Evolutionary conservation across 2,797 vertebrate genomes (phyloP).

Genomic region (Paedocypris micromegethes): DNA sequence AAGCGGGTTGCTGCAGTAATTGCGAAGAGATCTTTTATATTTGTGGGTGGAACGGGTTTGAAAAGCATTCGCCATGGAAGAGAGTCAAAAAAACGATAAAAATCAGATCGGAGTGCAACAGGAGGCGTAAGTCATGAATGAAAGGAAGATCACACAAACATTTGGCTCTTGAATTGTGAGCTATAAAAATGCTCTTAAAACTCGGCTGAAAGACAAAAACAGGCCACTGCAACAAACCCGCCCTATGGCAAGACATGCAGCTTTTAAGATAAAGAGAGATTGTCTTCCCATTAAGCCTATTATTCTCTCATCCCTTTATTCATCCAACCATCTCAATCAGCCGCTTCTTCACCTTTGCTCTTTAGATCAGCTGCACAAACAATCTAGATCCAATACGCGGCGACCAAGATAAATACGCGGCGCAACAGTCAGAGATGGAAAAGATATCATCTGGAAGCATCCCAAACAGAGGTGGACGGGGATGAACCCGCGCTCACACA

Average conservation of each 20-base stretch:
- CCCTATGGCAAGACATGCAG: slow-evolving; percentile 17
- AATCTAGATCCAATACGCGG: slow-evolving; percentile 22
- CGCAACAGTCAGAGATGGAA: slow-evolving; percentile 30
- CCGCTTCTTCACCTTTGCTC: slow-evolving; percentile 35
- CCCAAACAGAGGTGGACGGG: slow-evolving; percentile 44
- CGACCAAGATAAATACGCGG: slow-evolving; percentile 10
- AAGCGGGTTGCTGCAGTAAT: slow-evolving; percentile 66
- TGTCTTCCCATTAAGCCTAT: slow-evolving; percentile 41
- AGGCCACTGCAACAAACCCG: background rate
- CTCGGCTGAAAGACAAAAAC: background rate
- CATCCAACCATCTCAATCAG: slow-evolving; percentile 45
- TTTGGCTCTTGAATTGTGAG: background rate
- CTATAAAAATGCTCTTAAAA: slow-evolving; percentile 2
- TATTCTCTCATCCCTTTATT: slow-evolving; percentile 45
- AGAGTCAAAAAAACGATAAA: slow-evolving; percentile 26
- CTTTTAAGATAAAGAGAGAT: background rate
- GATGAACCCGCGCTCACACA: slow-evolving; percentile 49
- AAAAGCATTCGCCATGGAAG: background rate
- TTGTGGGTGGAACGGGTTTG: slow-evolving; percentile 17
- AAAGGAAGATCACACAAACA: background rate
- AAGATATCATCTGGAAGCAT: slow-evolving; percentile 7
- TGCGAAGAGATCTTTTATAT: slow-evolving; percentile 43
- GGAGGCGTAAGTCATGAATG: slow-evolving; percentile 3
- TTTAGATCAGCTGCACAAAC: background rate
- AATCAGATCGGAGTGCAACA: slow-evolving; percentile 33